These are phyloP conservation scores for Drosophila malerkotliana DNA, from an alignment of 1,140 invertebrate species.

Conservation along the genomic window DNA sequence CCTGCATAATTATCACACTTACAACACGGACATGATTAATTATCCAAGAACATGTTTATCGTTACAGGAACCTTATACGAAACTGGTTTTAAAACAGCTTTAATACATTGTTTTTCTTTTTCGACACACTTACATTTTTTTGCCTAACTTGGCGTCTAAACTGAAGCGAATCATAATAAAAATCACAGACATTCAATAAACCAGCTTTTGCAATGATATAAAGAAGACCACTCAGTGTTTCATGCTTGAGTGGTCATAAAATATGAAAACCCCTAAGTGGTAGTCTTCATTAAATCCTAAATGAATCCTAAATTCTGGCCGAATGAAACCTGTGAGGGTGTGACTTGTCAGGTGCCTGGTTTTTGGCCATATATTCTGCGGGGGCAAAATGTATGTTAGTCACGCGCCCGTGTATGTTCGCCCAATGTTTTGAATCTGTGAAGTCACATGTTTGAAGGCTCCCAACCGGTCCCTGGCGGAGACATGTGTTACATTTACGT, in stretches of 20 bases:
- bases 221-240: slow-evolving; percentile 10
- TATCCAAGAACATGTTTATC: slow-evolving; percentile 23
- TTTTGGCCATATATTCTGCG: background rate
- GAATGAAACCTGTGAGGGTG: slow-evolving; percentile 28
- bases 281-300: slow-evolving; percentile 19
- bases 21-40: slow-evolving; percentile 27
- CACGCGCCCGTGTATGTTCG: slow-evolving; percentile 17
- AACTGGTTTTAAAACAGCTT: slow-evolving; percentile 25
- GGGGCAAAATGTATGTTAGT: slow-evolving; percentile 35
- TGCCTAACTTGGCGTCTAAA: slow-evolving; percentile 8
- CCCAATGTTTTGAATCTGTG: slow-evolving; percentile 26
- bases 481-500: slow-evolving; percentile 25
- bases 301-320: slow-evolving; percentile 9
- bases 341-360: background rate
- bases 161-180: background rate
- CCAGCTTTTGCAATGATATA: background rate
- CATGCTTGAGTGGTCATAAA: background rate
- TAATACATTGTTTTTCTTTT: slow-evolving; percentile 8
- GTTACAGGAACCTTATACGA: slow-evolving; percentile 26
- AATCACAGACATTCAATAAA: slow-evolving; percentile 1
- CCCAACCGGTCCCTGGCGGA: slow-evolving; percentile 29
- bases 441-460: slow-evolving; percentile 42
- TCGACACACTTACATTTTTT: slow-evolving; percentile 29
- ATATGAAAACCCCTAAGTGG: background rate
- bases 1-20: slow-evolving; percentile 18